Evolutionary conservation across 2,888 invertebrate genomes (phyloP).

Genomic region (Hemithea aestivaria): DNA sequence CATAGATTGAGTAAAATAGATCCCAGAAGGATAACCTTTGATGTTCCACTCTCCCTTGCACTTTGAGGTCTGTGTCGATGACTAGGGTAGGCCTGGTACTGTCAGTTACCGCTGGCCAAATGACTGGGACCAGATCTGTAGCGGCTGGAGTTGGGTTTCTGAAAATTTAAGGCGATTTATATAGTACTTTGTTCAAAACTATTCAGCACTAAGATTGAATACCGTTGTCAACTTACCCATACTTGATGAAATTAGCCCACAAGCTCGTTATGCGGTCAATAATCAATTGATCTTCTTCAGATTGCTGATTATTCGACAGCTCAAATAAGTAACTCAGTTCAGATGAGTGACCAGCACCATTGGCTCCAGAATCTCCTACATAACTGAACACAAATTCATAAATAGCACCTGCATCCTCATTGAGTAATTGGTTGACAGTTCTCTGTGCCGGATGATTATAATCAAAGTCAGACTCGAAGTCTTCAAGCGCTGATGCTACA

Average conservation of each 20-base stretch:
- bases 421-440: conserved; percentile 46
- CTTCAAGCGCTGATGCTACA: conserved; percentile 40
- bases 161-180: conserved; percentile 3
- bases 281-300: conserved; percentile 46
- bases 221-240: conserved; percentile 52
- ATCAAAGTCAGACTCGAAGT: conserved; percentile 61
- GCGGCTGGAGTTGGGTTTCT: conserved; percentile 58
- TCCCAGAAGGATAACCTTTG: conserved; percentile 70
- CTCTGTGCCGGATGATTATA: conserved; percentile 59
- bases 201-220: no score
- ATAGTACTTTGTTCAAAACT: no score
- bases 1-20: conserved; percentile 58
- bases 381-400: conserved; percentile 63
- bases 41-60: conserved; percentile 49
- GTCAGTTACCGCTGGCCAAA: conserved; percentile 47
- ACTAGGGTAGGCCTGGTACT: conserved; percentile 51
- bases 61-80: conserved; percentile 48
- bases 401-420: conserved; percentile 52
- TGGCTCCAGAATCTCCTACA: conserved; percentile 35
- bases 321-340: conserved; percentile 61
- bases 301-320: conserved; percentile 23
- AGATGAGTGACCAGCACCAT: conserved; percentile 48
- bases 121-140: conserved; percentile 46
- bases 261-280: conserved; percentile 51
- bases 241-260: conserved; percentile 68